phyloP scores from a whole-genome alignment of 2,113 vertebrate species.

The Epinephelus fuscoguttatus region DNA sequence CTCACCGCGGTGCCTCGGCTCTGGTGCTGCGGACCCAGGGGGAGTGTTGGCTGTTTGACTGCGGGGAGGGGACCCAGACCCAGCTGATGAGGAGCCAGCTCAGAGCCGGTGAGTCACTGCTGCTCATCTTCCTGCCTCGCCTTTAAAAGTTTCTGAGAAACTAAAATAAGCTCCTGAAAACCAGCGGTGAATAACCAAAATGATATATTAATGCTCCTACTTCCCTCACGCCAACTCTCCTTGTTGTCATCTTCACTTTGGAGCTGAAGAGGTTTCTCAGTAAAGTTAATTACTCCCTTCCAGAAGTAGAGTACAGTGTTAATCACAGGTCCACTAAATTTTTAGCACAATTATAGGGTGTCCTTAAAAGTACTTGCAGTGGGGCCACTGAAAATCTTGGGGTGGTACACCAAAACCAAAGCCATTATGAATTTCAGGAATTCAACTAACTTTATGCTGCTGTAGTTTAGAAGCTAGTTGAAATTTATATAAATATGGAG shows the following conservation, averaged over 20 bases:
- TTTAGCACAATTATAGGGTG: too few species aligned
- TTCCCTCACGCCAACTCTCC: not conserved
- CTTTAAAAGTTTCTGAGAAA: not conserved
- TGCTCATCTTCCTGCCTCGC: not conserved
- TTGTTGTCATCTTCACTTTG: not conserved
- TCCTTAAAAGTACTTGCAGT: too few species aligned
- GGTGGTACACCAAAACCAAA: too few species aligned
- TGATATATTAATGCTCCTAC: not conserved
- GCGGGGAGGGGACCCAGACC: conserved; percentile 95
- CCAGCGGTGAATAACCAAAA: not conserved
- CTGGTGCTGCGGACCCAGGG: conserved; percentile 90
- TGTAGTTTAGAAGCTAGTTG: too few species aligned
- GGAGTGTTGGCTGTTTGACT: conserved; percentile 96
- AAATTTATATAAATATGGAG: too few species aligned
- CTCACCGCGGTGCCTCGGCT: conserved; percentile 89
- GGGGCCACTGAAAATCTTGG: too few species aligned
- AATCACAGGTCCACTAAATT: too few species aligned
- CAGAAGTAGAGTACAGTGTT: too few species aligned
- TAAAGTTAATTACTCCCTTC: too few species aligned
- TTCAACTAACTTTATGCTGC: too few species aligned
- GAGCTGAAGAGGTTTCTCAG: too few species aligned
- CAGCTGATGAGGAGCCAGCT: conserved; percentile 94
- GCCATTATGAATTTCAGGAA: too few species aligned
- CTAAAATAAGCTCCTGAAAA: not conserved
- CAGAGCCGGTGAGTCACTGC: conserved; percentile 84